Evolutionary conservation across 2,113 vertebrate genomes (phyloP).

Genomic region (Ciconia boyciana): DNA sequence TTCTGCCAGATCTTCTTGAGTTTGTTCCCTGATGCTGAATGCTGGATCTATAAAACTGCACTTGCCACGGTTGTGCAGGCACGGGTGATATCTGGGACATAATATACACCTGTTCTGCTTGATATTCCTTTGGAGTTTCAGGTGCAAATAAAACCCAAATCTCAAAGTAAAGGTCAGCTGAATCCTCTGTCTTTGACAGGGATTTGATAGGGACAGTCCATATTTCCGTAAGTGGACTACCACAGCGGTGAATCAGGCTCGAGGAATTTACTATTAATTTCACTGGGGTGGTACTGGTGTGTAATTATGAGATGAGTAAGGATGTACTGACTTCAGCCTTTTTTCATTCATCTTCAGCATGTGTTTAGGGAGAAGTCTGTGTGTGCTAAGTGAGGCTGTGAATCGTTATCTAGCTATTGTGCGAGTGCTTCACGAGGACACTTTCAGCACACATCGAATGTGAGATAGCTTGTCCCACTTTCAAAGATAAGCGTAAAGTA

Average conservation of each 20-base stretch:
- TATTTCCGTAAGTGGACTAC: neutral
- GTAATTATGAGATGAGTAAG: neutral
- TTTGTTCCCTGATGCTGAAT: neutral
- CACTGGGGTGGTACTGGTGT: neutral
- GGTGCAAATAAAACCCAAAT: neutral
- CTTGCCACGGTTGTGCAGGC: neutral
- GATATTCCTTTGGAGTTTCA: neutral
- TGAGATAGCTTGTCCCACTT: neutral
- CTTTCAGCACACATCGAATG: neutral
- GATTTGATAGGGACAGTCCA: neutral
- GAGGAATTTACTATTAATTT: neutral
- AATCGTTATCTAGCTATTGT: neutral
- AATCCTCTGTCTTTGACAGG: neutral
- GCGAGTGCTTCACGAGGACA: neutral
- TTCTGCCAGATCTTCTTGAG: neutral
- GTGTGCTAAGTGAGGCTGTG: neutral
- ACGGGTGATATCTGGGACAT: neutral
- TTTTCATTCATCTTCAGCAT: slow-evolving; percentile 8
- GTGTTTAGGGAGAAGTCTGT: neutral
- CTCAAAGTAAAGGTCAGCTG: neutral
- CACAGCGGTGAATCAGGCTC: neutral
- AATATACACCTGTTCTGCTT: neutral
- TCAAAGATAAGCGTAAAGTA: neutral
- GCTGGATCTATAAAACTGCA: neutral
- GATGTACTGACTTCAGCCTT: neutral